A percentile compares a stretch with the other conserved stretches of the same genome.
phyloP scores from a whole-genome alignment of 1,140 invertebrate genomes.

The Linepithema humile region DNA sequence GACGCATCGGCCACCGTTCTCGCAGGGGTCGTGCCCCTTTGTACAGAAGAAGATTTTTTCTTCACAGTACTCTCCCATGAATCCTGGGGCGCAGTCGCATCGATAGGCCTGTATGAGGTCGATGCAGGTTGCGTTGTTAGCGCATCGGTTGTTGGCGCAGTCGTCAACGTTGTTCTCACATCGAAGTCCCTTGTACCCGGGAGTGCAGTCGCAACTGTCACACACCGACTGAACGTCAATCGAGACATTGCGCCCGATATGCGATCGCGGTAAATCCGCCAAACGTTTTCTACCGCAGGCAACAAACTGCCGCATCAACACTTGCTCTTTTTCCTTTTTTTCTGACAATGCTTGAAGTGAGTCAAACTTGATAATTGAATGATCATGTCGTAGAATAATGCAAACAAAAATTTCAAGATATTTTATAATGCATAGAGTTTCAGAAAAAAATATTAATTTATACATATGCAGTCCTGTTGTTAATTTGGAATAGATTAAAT shows the following conservation, averaged over 20 bases:
- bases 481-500: background rate
- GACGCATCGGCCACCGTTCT: slow-evolving; percentile 95
- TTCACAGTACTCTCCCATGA: slow-evolving; percentile 95
- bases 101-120: slow-evolving; percentile 93
- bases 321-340: background rate
- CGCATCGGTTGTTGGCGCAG: slow-evolving; percentile 92
- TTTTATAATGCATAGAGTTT: background rate
- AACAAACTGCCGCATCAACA: slow-evolving; percentile 38
- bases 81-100: slow-evolving; percentile 93
- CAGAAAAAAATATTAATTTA: background rate
- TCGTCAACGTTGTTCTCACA: slow-evolving; percentile 97
- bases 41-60: slow-evolving; percentile 97
- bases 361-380: background rate
- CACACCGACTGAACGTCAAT: slow-evolving; percentile 81
- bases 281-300: slow-evolving; percentile 21
- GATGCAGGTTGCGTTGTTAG: slow-evolving; percentile 96
- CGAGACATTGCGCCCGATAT: slow-evolving; percentile 77
- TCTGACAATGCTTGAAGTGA: background rate
- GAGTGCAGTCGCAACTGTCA: slow-evolving; percentile 92
- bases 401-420: background rate
- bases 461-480: background rate
- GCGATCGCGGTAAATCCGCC: slow-evolving; percentile 74
- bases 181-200: slow-evolving; percentile 94
- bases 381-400: background rate
- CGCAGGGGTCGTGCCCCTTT: slow-evolving; percentile 94